A percentile compares a stretch with the other conserved stretches of the same genome.
Evolutionary conservation across 2,888 invertebrate species (phyloP).

Genomic region (Lysandra bellargus): DNA sequence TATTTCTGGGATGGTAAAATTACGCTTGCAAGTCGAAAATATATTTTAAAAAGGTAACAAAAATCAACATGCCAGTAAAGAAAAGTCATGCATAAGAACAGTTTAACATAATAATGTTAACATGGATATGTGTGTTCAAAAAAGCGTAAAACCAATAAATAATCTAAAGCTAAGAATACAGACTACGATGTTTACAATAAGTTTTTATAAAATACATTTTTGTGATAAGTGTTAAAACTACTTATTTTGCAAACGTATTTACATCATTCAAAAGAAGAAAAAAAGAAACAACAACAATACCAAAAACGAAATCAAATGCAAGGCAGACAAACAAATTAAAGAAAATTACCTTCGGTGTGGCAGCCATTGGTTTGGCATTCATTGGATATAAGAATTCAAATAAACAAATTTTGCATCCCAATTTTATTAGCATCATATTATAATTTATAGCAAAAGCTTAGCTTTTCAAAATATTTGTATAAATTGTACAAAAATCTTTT

Average conservation of each 20-base stretch:
- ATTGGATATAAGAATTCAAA: constrained; percentile 45
- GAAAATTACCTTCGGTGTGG: constrained; percentile 42
- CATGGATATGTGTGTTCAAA: constrained; percentile 28
- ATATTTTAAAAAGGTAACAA: constrained; percentile 46
- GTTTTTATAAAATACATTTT: neutral
- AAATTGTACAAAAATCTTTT: constrained; percentile 50
- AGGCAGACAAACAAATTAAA: constrained; percentile 51
- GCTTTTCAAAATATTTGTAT: constrained; percentile 46
- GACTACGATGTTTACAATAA: neutral
- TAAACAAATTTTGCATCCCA: constrained; percentile 40
- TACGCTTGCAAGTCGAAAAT: no score
- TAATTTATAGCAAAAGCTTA: constrained; percentile 64
- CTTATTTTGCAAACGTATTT: neutral
- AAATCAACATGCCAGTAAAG: constrained; percentile 36
- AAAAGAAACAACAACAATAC: constrained; percentile 37
- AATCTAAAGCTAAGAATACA: constrained; percentile 34
- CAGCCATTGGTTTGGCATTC: constrained; percentile 17
- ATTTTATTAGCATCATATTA: constrained; percentile 69
- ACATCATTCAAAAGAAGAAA: neutral
- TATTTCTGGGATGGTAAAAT: no score
- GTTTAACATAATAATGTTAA: neutral
- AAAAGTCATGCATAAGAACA: constrained; percentile 12
- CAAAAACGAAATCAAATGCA: constrained; percentile 54
- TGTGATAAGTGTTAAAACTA: constrained; percentile 6
- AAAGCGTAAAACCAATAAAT: constrained; percentile 40